Evolutionary conservation across 2,888 invertebrate genomes (phyloP), one percentile per base, ranked within the genome.

Genomic region (Megalurothrips usitatus): DNA sequence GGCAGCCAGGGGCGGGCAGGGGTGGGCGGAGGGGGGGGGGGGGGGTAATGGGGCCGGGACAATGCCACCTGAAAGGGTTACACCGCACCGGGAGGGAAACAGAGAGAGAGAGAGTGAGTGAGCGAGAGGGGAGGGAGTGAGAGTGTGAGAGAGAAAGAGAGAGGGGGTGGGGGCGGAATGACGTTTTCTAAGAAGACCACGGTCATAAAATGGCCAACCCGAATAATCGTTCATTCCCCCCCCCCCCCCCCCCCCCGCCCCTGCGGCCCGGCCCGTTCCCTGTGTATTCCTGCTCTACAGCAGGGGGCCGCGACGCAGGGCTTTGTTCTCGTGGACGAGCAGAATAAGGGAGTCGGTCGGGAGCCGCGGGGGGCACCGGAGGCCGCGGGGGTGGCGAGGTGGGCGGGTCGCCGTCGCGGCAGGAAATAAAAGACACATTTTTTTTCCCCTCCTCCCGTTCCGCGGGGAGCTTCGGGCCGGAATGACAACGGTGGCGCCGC

Each of bases 201-300:
- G 34, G 79, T 9, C 19, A 34, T 19, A 23, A 14, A 19, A 78
- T 78, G 58, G n/a, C 58, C 26, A 23, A 68, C 68, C n/a, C n/a
- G n/a, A 63, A 63, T 63, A 63, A 68, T 68, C 68, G 68, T 68
- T 23, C 68, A 23, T 68, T 68, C 23, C 11, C 68, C 11, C 23
- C 23, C 52, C 10, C 23, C 26, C 68, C 23, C 68, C 11, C 4
- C 26, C 43, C 26, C 80, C n/a, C n/a, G n/a, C n/a, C n/a, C n/a
- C n/a, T n/a, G n/a, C n/a, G n/a, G n/a, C n/a, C n/a, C n/a, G n/a
- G n/a, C n/a, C n/a, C n/a, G n/a, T n/a, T n/a, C n/a, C n/a, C n/a
- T n/a, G n/a, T n/a, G n/a, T n/a, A 88, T 79, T 89, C 89, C 81
- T 85, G 85, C 1, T 89, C 52, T 17, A 52, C 52, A 1, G 52